Conservation (phyloP, 2,797 vertebrate species). For the Crenuchus spilurus region DNA sequence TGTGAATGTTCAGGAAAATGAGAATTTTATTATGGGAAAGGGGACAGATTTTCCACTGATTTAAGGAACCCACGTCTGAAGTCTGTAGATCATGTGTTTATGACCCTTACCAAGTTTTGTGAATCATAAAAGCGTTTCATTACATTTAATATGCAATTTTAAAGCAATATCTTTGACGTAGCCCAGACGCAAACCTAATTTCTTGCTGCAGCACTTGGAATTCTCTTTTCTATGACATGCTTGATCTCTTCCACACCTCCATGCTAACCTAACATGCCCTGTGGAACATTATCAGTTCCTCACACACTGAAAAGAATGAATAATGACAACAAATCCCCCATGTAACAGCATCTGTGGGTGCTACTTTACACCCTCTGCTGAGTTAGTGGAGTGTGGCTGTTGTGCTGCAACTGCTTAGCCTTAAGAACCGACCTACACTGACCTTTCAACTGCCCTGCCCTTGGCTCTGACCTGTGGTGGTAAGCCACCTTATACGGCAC, state of each 20-base stretch:
- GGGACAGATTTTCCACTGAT: not conserved
- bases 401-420: slow-evolving; percentile 56
- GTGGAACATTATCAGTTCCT: not conserved
- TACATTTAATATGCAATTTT: not conserved
- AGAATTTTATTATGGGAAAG: slow-evolving; percentile 9
- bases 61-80: not conserved
- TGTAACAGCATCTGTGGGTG: slow-evolving; percentile 23
- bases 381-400: slow-evolving; percentile 2
- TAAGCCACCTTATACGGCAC: slow-evolving; percentile 76
- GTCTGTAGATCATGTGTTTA: slow-evolving; percentile 20
- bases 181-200: slow-evolving; percentile 12
- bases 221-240: not conserved
- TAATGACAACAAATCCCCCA: not conserved
- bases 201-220: not conserved
- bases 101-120: not conserved
- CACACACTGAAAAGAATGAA: slow-evolving; percentile 12
- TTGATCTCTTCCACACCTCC: slow-evolving; percentile 1
- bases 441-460: slow-evolving; percentile 80
- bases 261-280: not conserved
- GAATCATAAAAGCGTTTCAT: slow-evolving; percentile 27
- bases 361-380: slow-evolving; percentile 22
- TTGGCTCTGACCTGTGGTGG: slow-evolving; percentile 74
- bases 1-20: not conserved
- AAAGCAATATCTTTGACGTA: not conserved
- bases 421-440: slow-evolving; percentile 63